A percentile compares a stretch with the other conserved stretches of the same genome.
These are phyloP conservation scores for Hydropsyche betteni DNA, from an alignment of 2,888 invertebrate genomes.

Conservation along the genomic window DNA sequence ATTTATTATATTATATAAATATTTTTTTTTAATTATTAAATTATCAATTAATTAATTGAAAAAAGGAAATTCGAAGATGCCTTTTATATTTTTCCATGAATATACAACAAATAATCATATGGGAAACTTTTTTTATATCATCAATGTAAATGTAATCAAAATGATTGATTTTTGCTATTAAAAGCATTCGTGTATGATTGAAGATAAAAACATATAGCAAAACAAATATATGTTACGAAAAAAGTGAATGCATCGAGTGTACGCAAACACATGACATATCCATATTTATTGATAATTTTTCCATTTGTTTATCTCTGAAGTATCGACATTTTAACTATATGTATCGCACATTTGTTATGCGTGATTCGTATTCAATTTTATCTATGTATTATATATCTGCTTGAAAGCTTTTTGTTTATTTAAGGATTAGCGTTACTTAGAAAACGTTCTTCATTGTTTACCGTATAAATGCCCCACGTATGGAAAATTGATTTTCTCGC, in stretches of 20 bases:
- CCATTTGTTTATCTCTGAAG: slow-evolving; percentile 35
- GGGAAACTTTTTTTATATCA: too few relatives aligned
- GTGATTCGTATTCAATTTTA: slow-evolving; percentile 31
- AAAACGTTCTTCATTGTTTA: slow-evolving; percentile 1
- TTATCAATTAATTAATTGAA: too few relatives aligned
- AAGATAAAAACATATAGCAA: not conserved
- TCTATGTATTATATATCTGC: slow-evolving; percentile 12
- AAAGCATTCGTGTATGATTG: not conserved
- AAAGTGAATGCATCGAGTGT: slow-evolving; percentile 12
- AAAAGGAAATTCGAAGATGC: too few relatives aligned
- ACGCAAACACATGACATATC: slow-evolving; percentile 10
- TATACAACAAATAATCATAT: too few relatives aligned
- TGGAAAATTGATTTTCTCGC: slow-evolving; percentile 15
- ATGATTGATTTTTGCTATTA: not conserved
- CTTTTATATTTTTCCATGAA: too few relatives aligned
- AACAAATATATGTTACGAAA: not conserved
- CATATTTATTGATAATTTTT: slow-evolving; percentile 36
- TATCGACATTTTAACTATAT: slow-evolving; percentile 18
- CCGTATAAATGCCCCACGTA: not conserved
- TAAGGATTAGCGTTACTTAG: slow-evolving; percentile 20
- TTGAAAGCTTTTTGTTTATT: slow-evolving; percentile 39
- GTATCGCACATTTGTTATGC: slow-evolving; percentile 25
- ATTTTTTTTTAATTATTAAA: too few relatives aligned
- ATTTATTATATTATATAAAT: too few relatives aligned
- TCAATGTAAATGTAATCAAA: too few relatives aligned